Conservation (phyloP, 2,888 invertebrate genomes). For the Geotrupes spiniger region DNA sequence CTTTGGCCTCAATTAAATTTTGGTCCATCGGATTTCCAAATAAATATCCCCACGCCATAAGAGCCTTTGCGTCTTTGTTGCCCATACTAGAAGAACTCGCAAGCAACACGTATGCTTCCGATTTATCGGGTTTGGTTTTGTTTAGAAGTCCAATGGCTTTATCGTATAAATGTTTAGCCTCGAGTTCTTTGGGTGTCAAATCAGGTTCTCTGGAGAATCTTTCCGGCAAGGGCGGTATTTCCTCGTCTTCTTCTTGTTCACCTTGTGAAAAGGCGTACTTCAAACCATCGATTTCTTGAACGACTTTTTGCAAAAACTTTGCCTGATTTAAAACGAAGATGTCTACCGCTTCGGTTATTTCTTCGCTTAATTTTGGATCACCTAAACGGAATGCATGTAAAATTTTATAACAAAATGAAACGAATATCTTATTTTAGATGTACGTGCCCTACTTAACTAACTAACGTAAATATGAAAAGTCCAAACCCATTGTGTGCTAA, state of each 20-base stretch:
- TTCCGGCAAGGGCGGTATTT: constrained; percentile 54
- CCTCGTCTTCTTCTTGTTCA: constrained; percentile 51
- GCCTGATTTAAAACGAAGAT: constrained; percentile 44
- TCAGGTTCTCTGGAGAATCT: constrained; percentile 49
- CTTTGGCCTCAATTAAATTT: constrained; percentile 68
- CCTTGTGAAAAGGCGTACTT: constrained; percentile 45
- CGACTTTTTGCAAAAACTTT: constrained; percentile 51
- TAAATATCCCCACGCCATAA: constrained; percentile 84
- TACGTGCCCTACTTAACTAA: no score
- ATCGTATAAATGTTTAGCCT: constrained; percentile 75
- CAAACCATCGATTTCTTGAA: constrained; percentile 46
- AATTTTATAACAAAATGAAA: no score
- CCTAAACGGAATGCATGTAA: constrained; percentile 18
- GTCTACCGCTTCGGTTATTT: constrained; percentile 38
- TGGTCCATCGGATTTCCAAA: constrained; percentile 78
- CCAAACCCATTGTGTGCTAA: no score
- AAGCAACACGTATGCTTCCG: constrained; percentile 72
- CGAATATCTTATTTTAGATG: no score
- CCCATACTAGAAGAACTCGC: constrained; percentile 77
- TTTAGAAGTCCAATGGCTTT: constrained; percentile 68
- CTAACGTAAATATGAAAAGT: not conserved
- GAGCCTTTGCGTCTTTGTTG: constrained; percentile 76
- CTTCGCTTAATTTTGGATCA: constrained; percentile 22
- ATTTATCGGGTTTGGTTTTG: constrained; percentile 69
- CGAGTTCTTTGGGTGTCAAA: constrained; percentile 63